Percentiles rank a stretch among this genome's conserved stretches.
These are phyloP conservation scores for Muscidifurax raptorellus DNA, from an alignment of 1,140 invertebrate genomes.

Conservation along the genomic window DNA sequence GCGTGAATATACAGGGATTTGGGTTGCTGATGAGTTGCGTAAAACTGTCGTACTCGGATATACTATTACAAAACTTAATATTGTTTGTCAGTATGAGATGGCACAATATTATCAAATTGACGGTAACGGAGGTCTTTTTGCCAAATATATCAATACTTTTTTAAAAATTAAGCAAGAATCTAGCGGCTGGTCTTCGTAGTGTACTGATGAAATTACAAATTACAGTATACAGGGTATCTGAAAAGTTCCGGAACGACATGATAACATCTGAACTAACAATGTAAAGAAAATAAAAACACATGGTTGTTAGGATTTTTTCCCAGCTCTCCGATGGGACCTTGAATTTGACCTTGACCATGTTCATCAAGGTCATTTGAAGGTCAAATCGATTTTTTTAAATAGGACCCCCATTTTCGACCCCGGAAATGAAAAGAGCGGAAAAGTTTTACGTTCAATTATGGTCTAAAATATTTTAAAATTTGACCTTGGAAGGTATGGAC, in stretches of 20 bases:
- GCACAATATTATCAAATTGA: constrained; percentile 40
- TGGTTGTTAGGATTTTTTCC: no score
- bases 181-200: constrained; percentile 62
- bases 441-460: no score
- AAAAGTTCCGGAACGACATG: no score
- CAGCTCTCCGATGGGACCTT: no score
- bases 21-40: constrained; percentile 66
- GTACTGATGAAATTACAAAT: constrained; percentile 57
- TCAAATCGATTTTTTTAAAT: constrained; percentile 63
- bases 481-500: no score
- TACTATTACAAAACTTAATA: constrained; percentile 62
- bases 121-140: constrained; percentile 58
- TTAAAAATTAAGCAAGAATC: constrained; percentile 67
- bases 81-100: constrained; percentile 67
- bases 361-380: no score
- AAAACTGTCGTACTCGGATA: constrained; percentile 68
- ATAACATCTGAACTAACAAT: no score
- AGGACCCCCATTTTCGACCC: no score
- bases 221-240: constrained; percentile 64
- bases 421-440: no score
- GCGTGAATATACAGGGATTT: constrained; percentile 66
- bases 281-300: no score
- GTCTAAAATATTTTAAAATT: no score
- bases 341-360: no score
- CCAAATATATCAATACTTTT: constrained; percentile 63